Percentiles rank a stretch among this genome's conserved stretches.
These are phyloP conservation scores for Lobophora halterata DNA, from an alignment of 2,888 invertebrate species.

Conservation along the genomic window DNA sequence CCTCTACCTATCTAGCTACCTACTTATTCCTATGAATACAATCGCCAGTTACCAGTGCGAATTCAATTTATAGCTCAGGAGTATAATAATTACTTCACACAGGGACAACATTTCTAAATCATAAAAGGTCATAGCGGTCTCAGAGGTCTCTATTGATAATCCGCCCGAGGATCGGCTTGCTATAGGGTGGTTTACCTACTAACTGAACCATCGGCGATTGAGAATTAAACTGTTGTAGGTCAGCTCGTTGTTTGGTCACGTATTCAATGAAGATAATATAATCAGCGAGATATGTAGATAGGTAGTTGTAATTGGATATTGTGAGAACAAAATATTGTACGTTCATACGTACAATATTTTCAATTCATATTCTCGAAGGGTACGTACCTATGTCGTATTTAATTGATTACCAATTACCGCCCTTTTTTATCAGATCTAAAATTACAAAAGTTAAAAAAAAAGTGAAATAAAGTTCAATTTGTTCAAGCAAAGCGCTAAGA, in stretches of 20 bases:
- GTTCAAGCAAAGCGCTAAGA: too few species aligned
- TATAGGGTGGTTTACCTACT: constrained; percentile 58
- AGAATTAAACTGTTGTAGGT: constrained; percentile 43
- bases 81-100: constrained; percentile 59
- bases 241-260: constrained; percentile 19
- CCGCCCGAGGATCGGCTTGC: constrained; percentile 51
- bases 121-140: constrained; percentile 51
- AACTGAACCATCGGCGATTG: constrained; percentile 54
- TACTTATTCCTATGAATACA: constrained; percentile 26
- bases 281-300: too few species aligned
- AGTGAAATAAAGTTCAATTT: too few species aligned
- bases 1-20: too few species aligned
- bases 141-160: constrained; percentile 42
- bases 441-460: too few species aligned
- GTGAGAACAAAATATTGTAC: constrained; percentile 5
- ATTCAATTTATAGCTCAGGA: constrained; percentile 49
- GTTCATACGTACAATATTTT: too few species aligned
- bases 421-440: too few species aligned
- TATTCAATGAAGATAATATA: constrained; percentile 11
- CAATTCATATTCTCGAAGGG: too few species aligned
- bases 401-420: too few species aligned
- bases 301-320: too few species aligned
- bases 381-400: too few species aligned
- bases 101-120: constrained; percentile 61
- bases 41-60: constrained; percentile 28